Base-by-base conservation (phyloP, 2,888 invertebrate species). In the Leptopilina syphax region DNA sequence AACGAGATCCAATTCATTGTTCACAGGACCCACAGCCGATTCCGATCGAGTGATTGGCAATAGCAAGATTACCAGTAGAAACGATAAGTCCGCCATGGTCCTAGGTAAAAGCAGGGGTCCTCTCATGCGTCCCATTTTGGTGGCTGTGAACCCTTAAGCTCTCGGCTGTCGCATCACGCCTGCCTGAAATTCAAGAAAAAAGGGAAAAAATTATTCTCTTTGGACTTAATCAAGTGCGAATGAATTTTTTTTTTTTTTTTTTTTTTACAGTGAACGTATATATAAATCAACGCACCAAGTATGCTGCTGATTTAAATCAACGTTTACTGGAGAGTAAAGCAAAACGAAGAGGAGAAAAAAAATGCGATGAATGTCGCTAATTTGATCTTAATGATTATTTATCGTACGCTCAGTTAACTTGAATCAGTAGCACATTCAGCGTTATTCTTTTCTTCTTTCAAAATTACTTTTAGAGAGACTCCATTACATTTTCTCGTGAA, bases 101-200 rank as follows among this genome's bases (percentile, higher is more conserved):
- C 81, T 76, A 63, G 80, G 73, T 67, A 79, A 82, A 76, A 80
- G 79, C 44, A 76, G 63, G 50, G 79, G 76, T 79, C 65, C 67
- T 78, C 82, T 84, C 79, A 84, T 85, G 82, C 87, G 87, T 85
- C 88, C 86, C 90, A 86, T 90, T 68, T 78, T 83, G 78, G 80
- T 81, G 81, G 85, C 86, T 79, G 76, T 44, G 34, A 79, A 57
- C 67, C 60, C 82, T 88, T 86, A 91, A 81, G 84, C 82, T 82
- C 84, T 79, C 80, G 79, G 83, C 82, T 85, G 77, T 86, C 84
- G 87, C 91, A 91, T 91, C 83, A 87, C 89, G 86, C 84, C 88
- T 81, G 83, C 86, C 91, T 91, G 88, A 1, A 91, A 90, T 85
- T 86, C 34, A 34, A 34, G 34, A 34, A 34, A 34, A 34, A 34